Evolutionary conservation across 2,113 vertebrate genomes (phyloP), one percentile per base, ranked within the genome.

Genomic region (Megaleporinus macrocephalus): DNA sequence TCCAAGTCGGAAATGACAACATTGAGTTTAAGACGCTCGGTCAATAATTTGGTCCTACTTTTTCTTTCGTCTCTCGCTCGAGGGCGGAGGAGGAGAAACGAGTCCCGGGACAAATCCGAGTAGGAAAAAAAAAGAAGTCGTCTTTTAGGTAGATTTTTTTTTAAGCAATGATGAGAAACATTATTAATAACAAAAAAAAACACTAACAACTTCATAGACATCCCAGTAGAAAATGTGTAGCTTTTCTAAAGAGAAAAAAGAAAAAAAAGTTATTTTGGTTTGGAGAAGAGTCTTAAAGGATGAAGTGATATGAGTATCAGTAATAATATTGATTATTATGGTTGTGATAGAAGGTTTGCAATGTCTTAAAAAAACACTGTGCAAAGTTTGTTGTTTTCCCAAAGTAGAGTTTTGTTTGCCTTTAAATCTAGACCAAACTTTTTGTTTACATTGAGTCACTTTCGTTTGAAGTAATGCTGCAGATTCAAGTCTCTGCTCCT

Each of bases 181-280:
- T 79, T 61, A 86, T 83, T 90, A 89, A 89, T 84, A 77, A 91
- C 89, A 90, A 92, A 90, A 83, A 68, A 55, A 59, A 94, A 92
- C 90, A 94, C 92, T 93, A 94, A 94, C 93, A 92, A 87, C 90
- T 87, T 84, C 89, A 90, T 93, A 94, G 92, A 90, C 90, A 91
- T 93, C 92, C 92, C 93, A 94, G 92, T 94, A 94, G 92, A 94
- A 89, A 89, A 93, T 88, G 90, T 94, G 94, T 95, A 95, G 94
- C 93, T 92, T 95, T 94, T 94, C 88, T 93, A 93, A 93, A 90
- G 83, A 91, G 36, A 51, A 87, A 88, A 76, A 86, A 82, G 65
- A 57, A 57, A 24, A 82, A 73, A 78, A 88, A 86, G 86, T 92
- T 91, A 86, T 92, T 91, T 91, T 93, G 82, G 81, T 92, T 92